Percentiles rank a stretch among this genome's conserved stretches.
phyloP scores from a whole-genome alignment of 2,797 vertebrate genomes.

The Acanthiza pusilla region DNA sequence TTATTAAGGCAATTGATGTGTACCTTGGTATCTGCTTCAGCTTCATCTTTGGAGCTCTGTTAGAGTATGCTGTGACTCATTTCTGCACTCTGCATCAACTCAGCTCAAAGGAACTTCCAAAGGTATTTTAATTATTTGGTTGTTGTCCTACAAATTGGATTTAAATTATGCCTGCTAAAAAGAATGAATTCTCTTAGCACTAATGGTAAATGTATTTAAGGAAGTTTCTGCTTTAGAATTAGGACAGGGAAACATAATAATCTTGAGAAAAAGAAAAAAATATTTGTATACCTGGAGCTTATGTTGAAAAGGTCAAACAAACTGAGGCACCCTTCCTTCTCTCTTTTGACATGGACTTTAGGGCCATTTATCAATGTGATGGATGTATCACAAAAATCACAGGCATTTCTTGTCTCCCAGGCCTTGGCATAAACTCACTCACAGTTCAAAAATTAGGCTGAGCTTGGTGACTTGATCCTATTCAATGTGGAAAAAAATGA shows the following conservation, averaged over 20 bases:
- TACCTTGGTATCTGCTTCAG: constrained; percentile 91
- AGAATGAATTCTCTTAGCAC: background rate
- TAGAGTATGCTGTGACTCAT: constrained; percentile 89
- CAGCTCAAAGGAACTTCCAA: constrained; percentile 54
- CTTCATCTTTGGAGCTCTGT: constrained; percentile 88
- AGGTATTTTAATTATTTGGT: constrained; percentile 44
- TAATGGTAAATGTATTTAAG: background rate
- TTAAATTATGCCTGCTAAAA: background rate
- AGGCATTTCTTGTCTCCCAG: background rate
- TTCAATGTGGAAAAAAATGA: background rate
- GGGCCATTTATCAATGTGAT: background rate
- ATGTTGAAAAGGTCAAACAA: background rate
- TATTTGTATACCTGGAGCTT: background rate
- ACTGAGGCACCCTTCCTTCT: background rate
- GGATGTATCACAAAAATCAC: background rate
- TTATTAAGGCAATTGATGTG: constrained; percentile 90
- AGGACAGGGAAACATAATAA: background rate
- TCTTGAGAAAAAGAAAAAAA: background rate
- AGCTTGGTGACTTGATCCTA: background rate
- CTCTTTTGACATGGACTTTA: background rate
- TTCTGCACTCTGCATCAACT: constrained; percentile 84
- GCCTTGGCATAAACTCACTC: background rate
- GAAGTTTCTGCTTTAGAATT: background rate
- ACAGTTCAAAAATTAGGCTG: background rate
- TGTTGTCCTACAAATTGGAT: background rate